Evolutionary conservation across 2,113 vertebrate species (phyloP), one percentile per base, ranked within the genome.

Genomic region (Microcebus tavaratra): DNA sequence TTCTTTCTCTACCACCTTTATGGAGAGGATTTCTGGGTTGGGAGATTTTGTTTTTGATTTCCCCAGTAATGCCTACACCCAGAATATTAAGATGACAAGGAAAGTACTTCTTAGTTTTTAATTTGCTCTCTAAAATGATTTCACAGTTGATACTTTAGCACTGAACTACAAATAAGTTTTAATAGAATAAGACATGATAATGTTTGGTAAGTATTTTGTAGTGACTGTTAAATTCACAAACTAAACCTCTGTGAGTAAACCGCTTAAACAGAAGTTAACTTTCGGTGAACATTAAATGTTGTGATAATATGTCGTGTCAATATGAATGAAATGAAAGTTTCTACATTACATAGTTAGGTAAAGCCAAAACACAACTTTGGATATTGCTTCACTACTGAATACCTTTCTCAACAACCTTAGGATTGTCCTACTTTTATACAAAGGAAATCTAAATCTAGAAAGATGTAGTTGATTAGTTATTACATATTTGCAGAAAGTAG

Each of bases 31-130:
- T 90, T 96, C 39, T 94, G 67, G 0, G 4, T 48, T 88, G 12
- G 21, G 65, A 92, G n/a, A 89, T 78, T 82, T 48, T 45, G 4
- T 72, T 94, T 94, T 89, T 85, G 55, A 89, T 90, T 90, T 94
- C 14, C 67, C 31, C 36, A 78, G 53, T 8, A 88, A 73, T 92
- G n/a, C 55, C 36, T 78, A 53, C 67, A 9, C 65, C 83, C 25
- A 27, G 29, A 85, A 81, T 89, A 78, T 42, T 89, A 29, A 88
- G 61, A 92, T 23, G 42, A 29, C 12, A 12, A 94, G 8, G 39
- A 55, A 89, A 67, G 15, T 63, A 23, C 55, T 68, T 65, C 79
- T 70, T 79, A 63, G 42, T 48, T 88, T 90, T 96, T 75, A 81
- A 88, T 83, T 82, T 90, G 29, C 79, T 95, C 21, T 95, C 31